Base-by-base conservation (phyloP, 2,888 invertebrate species). In the Cataglyphis albicans region DNA sequence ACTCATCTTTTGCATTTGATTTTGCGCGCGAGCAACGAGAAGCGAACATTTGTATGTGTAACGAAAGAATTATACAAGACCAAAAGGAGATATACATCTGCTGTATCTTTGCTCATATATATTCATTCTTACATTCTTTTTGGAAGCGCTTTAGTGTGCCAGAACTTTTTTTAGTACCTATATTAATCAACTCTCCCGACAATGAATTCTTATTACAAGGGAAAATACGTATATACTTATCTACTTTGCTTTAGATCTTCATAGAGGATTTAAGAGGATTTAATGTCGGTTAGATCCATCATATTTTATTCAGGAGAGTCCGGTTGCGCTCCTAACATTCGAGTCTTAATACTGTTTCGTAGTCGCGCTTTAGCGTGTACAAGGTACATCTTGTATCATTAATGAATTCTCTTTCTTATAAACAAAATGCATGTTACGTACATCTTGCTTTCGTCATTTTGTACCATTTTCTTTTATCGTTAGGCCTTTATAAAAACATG, bases 121-220 rank as follows among this genome's bases (percentile, higher is more conserved):
- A 21, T 57, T 74, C 48, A 65, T 83, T 80, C 64, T 61, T n/a
- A n/a, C 44, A 44, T 63, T 74, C 64, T 29, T 55, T 38, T 48
- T 64, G 68, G 75, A 57, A 68, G 3, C 70, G 61, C 72, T 75
- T 73, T 57, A 61, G 65, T 81, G 63, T 55, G 63, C 57, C 48
- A 68, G 41, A 72, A 80, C 67, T 81, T 83, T 78, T 81, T 88
- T 76, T 21, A 61, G 21, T 48, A 57, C 55, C 65, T 67, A 48
- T 80, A 73, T 74, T 88, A 88, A 88, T 88, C 81, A 81, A 76
- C 75, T 70, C 32, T 52, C 73, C 64, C 48, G 35, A 35, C 75
- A 81, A 48, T 81, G 63, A 15, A 32, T 38, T 38, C 75, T 75
- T 38, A 29, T 74, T 52, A 81, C 63, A 64, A 81, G 55, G 44